A percentile compares a stretch with the other conserved stretches of the same genome.
Conservation (phyloP, 2,888 invertebrate genomes). For the Taenaris catops region DNA sequence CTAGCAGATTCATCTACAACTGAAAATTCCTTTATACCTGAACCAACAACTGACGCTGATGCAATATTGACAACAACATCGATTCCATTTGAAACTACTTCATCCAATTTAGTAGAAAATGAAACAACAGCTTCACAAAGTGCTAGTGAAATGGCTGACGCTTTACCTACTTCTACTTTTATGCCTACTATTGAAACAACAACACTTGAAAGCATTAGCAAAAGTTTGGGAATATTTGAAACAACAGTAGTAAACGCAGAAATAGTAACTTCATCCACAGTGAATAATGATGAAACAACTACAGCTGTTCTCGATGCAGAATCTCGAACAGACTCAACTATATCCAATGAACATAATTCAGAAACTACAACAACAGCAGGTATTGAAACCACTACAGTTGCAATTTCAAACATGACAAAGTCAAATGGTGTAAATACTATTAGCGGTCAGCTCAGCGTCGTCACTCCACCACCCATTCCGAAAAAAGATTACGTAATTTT, state of each 20-base stretch:
- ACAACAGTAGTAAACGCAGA: conserved; percentile 21
- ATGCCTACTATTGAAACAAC: conserved; percentile 8
- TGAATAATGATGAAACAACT: conserved; percentile 35
- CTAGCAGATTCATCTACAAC: conserved; percentile 22
- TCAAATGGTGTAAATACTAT: conserved; percentile 35
- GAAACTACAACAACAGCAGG: conserved; percentile 36
- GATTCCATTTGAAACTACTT: conserved; percentile 9
- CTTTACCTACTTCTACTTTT: conserved; percentile 21
- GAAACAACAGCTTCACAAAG: conserved; percentile 20
- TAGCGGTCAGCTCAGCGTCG: conserved; percentile 36
- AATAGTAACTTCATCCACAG: conserved; percentile 30
- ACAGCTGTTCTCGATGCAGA: conserved; percentile 32
- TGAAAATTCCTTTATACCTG: conserved; percentile 17
- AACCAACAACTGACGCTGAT: conserved; percentile 18
- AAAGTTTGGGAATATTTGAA: conserved; percentile 13
- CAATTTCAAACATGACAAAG: conserved; percentile 32
- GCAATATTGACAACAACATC: conserved; percentile 14
- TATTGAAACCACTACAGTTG: conserved; percentile 32
- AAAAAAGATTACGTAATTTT: conserved; percentile 86
- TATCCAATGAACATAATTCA: conserved; percentile 33
- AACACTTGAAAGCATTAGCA: conserved; percentile 5
- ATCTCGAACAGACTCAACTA: conserved; percentile 30
- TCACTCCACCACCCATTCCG: conserved; percentile 53
- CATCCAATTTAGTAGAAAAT: conserved; percentile 22
- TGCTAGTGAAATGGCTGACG: conserved; percentile 25